These are phyloP conservation scores for Tigriopus californicus DNA, from an alignment of 2,888 invertebrate genomes.

Conservation along the genomic window DNA sequence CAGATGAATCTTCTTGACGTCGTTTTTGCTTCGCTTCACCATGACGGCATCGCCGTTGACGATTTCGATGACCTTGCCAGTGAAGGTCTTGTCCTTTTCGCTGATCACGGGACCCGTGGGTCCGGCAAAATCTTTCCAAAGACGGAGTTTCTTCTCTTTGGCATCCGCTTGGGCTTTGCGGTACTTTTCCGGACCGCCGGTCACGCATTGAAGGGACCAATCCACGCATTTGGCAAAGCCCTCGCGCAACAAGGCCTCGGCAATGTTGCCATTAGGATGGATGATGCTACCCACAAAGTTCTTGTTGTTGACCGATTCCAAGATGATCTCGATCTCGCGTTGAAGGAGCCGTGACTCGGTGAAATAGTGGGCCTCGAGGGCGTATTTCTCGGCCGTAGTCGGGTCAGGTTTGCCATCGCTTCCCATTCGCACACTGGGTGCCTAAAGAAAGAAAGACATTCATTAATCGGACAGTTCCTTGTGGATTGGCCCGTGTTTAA, in stretches of 20 bases:
- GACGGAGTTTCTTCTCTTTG: conserved; percentile 61
- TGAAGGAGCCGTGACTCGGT: conserved; percentile 80
- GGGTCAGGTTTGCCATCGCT: conserved; percentile 42
- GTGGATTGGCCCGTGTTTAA: background rate
- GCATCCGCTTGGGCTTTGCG: conserved; percentile 66
- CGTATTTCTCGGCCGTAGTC: conserved; percentile 35
- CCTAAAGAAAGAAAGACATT: conserved; percentile 23
- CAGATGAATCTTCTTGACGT: conserved; percentile 75
- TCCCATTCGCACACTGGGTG: conserved; percentile 51
- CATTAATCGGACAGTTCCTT: background rate
- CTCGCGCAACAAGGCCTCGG: conserved; percentile 67
- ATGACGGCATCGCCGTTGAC: conserved; percentile 83
- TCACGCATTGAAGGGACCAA: conserved; percentile 66
- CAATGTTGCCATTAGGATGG: conserved; percentile 78
- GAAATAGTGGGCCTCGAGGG: conserved; percentile 83
- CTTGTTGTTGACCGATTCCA: conserved; percentile 80
- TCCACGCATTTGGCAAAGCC: conserved; percentile 88
- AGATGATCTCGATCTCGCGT: conserved; percentile 64
- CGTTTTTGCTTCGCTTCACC: conserved; percentile 56
- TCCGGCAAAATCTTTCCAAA: conserved; percentile 82
- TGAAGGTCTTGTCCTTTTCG: conserved; percentile 59
- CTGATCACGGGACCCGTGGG: conserved; percentile 34
- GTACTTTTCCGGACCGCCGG: conserved; percentile 59
- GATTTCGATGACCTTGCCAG: conserved; percentile 67
- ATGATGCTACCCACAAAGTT: conserved; percentile 83